Evolutionary conservation across 2,888 invertebrate genomes (phyloP).

Genomic region (Oxytorus armatus): DNA sequence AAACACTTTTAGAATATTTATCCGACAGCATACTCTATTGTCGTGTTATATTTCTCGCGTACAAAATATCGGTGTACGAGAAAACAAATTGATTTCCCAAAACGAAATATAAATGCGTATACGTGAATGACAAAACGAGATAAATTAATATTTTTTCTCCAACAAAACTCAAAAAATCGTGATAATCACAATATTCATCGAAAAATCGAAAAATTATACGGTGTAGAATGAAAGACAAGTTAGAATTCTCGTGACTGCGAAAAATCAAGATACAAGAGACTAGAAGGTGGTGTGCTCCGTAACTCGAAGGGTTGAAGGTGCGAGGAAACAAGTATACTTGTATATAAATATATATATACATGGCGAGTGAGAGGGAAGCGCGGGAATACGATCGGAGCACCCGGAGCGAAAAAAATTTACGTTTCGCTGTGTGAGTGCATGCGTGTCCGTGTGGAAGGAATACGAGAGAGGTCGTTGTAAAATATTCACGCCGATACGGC

Average conservation of each 20-base stretch:
- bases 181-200: no score
- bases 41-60: conserved; percentile 3
- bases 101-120: conserved; percentile 4
- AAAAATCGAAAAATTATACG: not conserved
- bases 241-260: not conserved
- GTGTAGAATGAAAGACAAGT: not conserved
- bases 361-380: conserved; percentile 8
- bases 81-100: not conserved
- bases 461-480: conserved; percentile 66
- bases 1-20: not conserved
- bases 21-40: no score
- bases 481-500: conserved; percentile 73
- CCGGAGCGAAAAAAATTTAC: conserved; percentile 11
- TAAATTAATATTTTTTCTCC: not conserved
- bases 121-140: not conserved
- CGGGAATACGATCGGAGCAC: conserved; percentile 25
- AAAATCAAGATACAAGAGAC: conserved; percentile 7
- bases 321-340: not conserved
- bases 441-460: conserved; percentile 45
- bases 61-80: not conserved
- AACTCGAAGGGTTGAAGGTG: conserved; percentile 1
- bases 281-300: conserved; percentile 2
- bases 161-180: not conserved
- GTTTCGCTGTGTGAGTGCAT: not conserved
- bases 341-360: not conserved